Percentiles rank a stretch among this genome's conserved stretches.
Evolutionary conservation across 2,888 invertebrate genomes (phyloP).

Genomic region (Ceramica pisi): DNA sequence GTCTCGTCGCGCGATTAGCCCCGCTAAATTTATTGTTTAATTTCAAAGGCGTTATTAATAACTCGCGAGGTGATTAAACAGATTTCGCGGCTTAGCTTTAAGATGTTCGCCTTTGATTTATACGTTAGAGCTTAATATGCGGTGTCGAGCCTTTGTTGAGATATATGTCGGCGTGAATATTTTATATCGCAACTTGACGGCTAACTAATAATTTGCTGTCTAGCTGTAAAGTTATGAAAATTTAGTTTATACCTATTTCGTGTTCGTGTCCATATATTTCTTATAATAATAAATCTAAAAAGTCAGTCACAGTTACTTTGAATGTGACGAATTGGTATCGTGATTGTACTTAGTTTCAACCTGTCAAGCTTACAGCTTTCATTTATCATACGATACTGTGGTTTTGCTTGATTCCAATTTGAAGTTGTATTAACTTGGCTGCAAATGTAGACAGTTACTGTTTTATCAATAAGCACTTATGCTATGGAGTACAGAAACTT

Average conservation of each 20-base stretch:
- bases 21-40: conserved; percentile 90
- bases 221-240: conserved; percentile 50
- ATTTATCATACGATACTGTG: conserved; percentile 32
- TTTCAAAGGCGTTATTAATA: conserved; percentile 90
- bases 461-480: conserved; percentile 69
- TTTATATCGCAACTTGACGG: conserved; percentile 64
- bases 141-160: conserved; percentile 76
- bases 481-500: conserved; percentile 79
- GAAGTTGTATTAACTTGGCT: conserved; percentile 24
- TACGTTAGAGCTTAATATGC: conserved; percentile 80
- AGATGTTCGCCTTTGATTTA: conserved; percentile 87
- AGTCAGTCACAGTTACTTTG: conserved; percentile 39
- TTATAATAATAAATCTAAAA: conserved; percentile 48
- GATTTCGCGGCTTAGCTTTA: conserved; percentile 85
- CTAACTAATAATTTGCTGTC: conserved; percentile 57
- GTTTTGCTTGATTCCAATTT: conserved; percentile 20
- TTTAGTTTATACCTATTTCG: conserved; percentile 13
- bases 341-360: conserved; percentile 43
- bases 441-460: conserved; percentile 41
- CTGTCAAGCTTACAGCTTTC: conserved; percentile 30
- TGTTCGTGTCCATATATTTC: conserved; percentile 21
- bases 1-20: conserved; percentile 89
- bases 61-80: conserved; percentile 88
- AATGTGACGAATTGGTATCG: conserved; percentile 49
- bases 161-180: conserved; percentile 68